Evolutionary conservation across 2,113 vertebrate genomes (phyloP), one percentile per base, ranked within the genome.

Genomic region (Tylochromis polylepis): DNA sequence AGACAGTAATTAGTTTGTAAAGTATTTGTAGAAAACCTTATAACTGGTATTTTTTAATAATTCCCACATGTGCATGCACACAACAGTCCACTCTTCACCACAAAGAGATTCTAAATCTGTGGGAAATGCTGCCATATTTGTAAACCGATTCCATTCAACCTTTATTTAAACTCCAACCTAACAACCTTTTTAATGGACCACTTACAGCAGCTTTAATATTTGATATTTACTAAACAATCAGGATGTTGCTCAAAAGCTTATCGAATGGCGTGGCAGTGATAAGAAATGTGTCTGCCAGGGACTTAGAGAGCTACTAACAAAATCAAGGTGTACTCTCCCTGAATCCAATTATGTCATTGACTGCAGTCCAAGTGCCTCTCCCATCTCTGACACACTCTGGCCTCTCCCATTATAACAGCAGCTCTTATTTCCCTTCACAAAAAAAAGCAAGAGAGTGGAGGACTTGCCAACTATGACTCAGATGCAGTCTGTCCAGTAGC

Each of bases 361-460:
- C 88, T 91, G 89, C 90, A 86, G 86, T 89, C 86, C 82, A 90
- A 82, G 79, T 58, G 84, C 91, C 81, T 83, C 86, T 86, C 87
- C 86, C 86, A 85, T 81, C 88, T 87, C 83, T 82, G 84, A 93
- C 88, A 92, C 90, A 79, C 79, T 82, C 81, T 27, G 72, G 92
- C 92, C 89, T 91, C 91, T 89, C 91, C 92, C 90, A 89, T 62
- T 87, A 81, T 88, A 84, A 91, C 80, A 90, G 81, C 85, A 88
- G 88, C 90, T 94, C 93, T 88, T 59, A 90, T 92, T 93, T 91
- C 85, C 75, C 84, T 90, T 90, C 84, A 90, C 89, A 86, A 93
- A 77, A 41, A 58, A 92, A 88, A 78, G 77, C 49, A 58, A 4
- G 41, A 81, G 83, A 59, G 84, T 46, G 65, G 77, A 75, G 55